Evolutionary conservation across 2,113 vertebrate species (phyloP), one percentile per base, ranked within the genome.

Genomic region (Sander lucioperca): DNA sequence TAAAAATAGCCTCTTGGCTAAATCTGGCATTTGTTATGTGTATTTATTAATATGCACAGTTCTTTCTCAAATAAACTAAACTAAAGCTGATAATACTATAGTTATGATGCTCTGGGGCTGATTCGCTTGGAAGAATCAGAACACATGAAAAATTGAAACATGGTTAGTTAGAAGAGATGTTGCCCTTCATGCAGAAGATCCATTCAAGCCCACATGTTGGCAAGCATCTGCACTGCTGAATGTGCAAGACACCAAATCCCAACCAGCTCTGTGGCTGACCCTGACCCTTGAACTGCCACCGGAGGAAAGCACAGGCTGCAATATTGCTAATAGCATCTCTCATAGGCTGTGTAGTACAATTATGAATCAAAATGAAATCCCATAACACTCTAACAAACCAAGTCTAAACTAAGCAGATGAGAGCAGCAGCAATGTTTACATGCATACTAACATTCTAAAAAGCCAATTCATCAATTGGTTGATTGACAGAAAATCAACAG

Each of bases 191-290:
- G 72, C 6, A 18, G 67, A 76, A 69, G 53, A 79, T n/a, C 23
- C 59, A 66, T 76, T 87, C 30, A 68, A 82, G 50, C 54, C 30
- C 39, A 71, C 63, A 57, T 50, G 54, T 21, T 59, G 71, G 50
- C 33, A 79, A 82, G 64, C 53, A 63, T 74, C 76, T 64, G 54
- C 13, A 4, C 48, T 25, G 27, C 80, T 79, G 82, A 82, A 74
- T 67, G 54, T 72, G 36, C 30, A 79, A 47, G 56, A 70, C 59
- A 61, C 33, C 63, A 79, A 66, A 75, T 78, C 30, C 45, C 27
- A 54, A 51, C 27, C 30, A n/a, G 45, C 69, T 21, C 54, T 48
- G 30, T 54, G 30, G 57, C 30, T 77, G 69, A 79, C 66, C n/a
- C 6, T 79, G 82, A 82, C 76, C 87, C 48, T 54, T 63, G 56